These are phyloP conservation scores for Phoebastria nigripes DNA, from an alignment of 2,797 vertebrate species.

Conservation along the genomic window DNA sequence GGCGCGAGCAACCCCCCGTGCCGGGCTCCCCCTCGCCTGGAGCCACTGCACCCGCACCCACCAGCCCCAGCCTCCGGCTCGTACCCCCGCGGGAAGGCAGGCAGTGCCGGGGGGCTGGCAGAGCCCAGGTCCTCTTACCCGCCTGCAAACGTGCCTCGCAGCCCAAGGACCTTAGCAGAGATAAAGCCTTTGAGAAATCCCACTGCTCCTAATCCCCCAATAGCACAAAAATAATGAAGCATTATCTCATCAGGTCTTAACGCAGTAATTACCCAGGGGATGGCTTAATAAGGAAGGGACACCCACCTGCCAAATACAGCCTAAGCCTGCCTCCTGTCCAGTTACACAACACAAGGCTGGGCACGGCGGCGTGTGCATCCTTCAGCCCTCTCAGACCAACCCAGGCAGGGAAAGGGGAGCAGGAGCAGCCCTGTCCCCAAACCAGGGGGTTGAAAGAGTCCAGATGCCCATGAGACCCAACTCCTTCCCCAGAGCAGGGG, in stretches of 20 bases:
- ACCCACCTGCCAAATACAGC: slow-evolving; percentile 3
- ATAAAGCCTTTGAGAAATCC: slow-evolving; percentile 59
- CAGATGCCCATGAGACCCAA: background rate
- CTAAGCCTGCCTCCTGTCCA: background rate
- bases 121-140: background rate
- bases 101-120: background rate
- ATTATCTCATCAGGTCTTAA: slow-evolving; percentile 50
- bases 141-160: background rate
- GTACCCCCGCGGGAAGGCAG: rapidly evolving
- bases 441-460: background rate
- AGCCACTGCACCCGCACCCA: background rate
- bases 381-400: background rate
- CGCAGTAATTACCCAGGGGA: slow-evolving; percentile 15
- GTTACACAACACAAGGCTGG: background rate
- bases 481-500: background rate
- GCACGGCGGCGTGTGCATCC: rapidly evolving
- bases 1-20: background rate
- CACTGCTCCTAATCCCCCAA: slow-evolving; percentile 56
- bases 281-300: slow-evolving; percentile 38
- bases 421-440: background rate
- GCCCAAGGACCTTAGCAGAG: background rate
- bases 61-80: background rate
- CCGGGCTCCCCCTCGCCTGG: background rate
- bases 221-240: slow-evolving; percentile 43
- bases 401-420: background rate